Conservation (phyloP, 2,888 invertebrate genomes). For the Rhamphomyia laevipes region DNA sequence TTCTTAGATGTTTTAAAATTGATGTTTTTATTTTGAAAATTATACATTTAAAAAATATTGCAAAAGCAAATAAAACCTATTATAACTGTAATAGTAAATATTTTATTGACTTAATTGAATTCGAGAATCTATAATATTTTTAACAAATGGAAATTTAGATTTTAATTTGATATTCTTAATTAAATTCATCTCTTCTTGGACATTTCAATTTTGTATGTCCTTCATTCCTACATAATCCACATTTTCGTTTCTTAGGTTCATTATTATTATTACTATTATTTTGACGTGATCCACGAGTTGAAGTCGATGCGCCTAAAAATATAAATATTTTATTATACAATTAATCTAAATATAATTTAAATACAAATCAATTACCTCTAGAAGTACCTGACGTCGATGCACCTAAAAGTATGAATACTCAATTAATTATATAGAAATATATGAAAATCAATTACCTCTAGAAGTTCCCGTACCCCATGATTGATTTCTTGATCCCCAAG, state of each 20-base stretch:
- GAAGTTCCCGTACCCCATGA: background rate
- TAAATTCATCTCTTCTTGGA: constrained; percentile 34
- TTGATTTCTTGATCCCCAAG: background rate
- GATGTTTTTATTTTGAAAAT: too few relatives aligned
- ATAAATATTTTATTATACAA: background rate
- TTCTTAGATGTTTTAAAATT: too few relatives aligned
- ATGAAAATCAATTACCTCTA: background rate
- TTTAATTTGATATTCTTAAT: background rate
- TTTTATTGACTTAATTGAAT: background rate
- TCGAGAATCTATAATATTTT: background rate
- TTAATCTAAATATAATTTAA: too few relatives aligned
- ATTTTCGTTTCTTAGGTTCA: constrained; percentile 42
- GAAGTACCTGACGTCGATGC: background rate
- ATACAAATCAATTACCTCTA: too few relatives aligned
- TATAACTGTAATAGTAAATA: too few relatives aligned
- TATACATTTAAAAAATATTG: too few relatives aligned
- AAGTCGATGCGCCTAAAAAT: constrained; percentile 4
- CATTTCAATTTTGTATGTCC: constrained; percentile 52
- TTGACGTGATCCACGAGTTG: too few relatives aligned
- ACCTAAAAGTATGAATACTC: background rate
- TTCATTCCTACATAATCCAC: constrained; percentile 61
- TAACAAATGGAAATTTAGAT: background rate
- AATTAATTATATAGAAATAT: background rate
- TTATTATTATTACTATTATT: constrained; percentile 10
- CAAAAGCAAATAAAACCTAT: too few relatives aligned